Evolutionary conservation across 2,113 vertebrate genomes (phyloP).

Genomic region (Seriola rivoliana): DNA sequence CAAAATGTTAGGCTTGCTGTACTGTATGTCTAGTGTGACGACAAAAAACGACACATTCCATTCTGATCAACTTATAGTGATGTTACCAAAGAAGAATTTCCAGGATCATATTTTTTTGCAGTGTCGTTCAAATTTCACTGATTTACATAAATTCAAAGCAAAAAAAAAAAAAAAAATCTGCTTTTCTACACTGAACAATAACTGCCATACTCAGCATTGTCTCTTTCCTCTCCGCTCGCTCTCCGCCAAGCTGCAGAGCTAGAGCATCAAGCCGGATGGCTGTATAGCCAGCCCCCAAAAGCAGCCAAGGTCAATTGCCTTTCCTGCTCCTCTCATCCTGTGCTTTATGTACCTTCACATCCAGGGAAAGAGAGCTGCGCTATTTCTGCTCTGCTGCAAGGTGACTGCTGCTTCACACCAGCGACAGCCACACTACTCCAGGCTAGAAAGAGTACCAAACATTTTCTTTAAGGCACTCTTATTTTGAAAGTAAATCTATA

Average conservation of each 20-base stretch:
- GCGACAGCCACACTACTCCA: slow-evolving; percentile 46
- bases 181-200: slow-evolving; percentile 42
- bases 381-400: slow-evolving; percentile 91
- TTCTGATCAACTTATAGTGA: neutral
- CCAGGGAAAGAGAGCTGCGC: slow-evolving; percentile 80
- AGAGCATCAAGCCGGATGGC: slow-evolving; percentile 63
- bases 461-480: slow-evolving; percentile 14
- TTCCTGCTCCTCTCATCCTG: slow-evolving; percentile 79
- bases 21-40: neutral
- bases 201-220: slow-evolving; percentile 54
- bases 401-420: slow-evolving; percentile 82
- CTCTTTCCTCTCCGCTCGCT: slow-evolving; percentile 37
- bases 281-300: slow-evolving; percentile 73
- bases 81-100: neutral
- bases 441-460: slow-evolving; percentile 2
- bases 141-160: neutral
- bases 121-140: slow-evolving; percentile 10
- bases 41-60: no score
- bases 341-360: slow-evolving; percentile 85
- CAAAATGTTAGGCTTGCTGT: neutral
- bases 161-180: slow-evolving; percentile 12
- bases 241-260: slow-evolving; percentile 58
- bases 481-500: slow-evolving; percentile 13
- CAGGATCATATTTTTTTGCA: neutral
- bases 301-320: slow-evolving; percentile 86